A percentile compares a stretch with the other conserved stretches of the same genome.
phyloP scores from a whole-genome alignment of 2,797 vertebrate genomes.

The Artibeus lituratus region DNA sequence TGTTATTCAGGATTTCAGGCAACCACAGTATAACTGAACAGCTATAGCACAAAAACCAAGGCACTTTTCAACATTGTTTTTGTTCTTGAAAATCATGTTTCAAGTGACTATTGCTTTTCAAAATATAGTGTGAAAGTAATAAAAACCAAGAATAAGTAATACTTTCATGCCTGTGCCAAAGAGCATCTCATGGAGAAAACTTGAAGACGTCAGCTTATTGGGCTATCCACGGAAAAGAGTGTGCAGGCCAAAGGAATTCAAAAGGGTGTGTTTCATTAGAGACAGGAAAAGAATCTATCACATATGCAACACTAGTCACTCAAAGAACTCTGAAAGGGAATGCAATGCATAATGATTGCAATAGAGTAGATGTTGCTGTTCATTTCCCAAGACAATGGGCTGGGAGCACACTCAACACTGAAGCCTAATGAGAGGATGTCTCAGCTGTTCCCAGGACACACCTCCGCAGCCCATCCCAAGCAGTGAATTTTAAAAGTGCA shows the following conservation, averaged over 20 bases:
- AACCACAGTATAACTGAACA: neutral
- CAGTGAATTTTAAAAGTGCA: neutral
- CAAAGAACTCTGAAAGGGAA: neutral
- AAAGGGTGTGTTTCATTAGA: neutral
- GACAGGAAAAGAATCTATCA: neutral
- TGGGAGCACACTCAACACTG: neutral
- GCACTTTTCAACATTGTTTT: neutral
- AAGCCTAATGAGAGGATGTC: neutral
- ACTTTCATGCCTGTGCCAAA: neutral
- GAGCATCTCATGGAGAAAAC: constrained; percentile 7
- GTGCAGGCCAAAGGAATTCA: neutral
- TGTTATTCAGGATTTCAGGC: neutral
- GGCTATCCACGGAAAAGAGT: neutral
- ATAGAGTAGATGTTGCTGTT: neutral
- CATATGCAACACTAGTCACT: neutral
- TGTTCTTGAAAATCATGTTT: neutral
- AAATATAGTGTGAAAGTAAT: neutral
- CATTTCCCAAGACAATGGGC: neutral
- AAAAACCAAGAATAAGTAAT: neutral
- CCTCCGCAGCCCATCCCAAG: neutral
- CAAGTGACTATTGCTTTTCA: neutral
- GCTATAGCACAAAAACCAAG: neutral
- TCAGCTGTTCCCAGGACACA: neutral
- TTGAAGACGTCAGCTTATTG: neutral
- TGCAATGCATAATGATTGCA: neutral